A percentile compares a stretch with the other conserved stretches of the same genome.
phyloP scores from a whole-genome alignment of 2,113 vertebrate genomes.

The Aspidoscelis tigris region DNA sequence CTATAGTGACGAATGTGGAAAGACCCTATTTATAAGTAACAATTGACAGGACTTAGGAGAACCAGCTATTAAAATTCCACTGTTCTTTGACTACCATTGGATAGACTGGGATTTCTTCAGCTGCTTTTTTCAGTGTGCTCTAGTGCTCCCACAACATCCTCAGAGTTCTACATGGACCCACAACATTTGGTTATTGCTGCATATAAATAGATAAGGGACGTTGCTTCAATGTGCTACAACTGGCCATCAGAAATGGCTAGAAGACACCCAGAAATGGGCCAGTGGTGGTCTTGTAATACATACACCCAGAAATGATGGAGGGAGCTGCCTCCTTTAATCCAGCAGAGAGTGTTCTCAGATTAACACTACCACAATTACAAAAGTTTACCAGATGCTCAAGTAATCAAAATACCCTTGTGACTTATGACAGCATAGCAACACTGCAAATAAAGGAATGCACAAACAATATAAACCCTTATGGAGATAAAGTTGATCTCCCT shows the following conservation, averaged over 20 bases:
- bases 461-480: constrained; percentile 41
- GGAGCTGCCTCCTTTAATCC: constrained; percentile 13
- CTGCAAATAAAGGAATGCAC: constrained; percentile 45
- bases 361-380: constrained; percentile 13
- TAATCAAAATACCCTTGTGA: constrained; percentile 42
- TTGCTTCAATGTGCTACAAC: neutral
- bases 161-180: too few species aligned
- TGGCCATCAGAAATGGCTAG: neutral
- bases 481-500: constrained; percentile 39
- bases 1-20: too few species aligned
- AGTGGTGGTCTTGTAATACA: too few species aligned
- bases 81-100: too few species aligned
- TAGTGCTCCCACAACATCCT: too few species aligned
- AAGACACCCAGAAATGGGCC: neutral
- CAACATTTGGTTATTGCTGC: too few species aligned
- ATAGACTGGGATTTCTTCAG: neutral
- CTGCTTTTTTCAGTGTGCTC: too few species aligned
- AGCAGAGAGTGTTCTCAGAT: constrained; percentile 30
- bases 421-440: constrained; percentile 16
- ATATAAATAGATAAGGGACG: too few species aligned
- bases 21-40: too few species aligned
- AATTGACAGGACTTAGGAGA: too few species aligned
- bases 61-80: too few species aligned
- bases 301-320: neutral
- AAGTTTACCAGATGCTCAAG: constrained; percentile 46